Evolutionary conservation across 2,888 invertebrate genomes (phyloP).

Genomic region (Rotaria macrura): DNA sequence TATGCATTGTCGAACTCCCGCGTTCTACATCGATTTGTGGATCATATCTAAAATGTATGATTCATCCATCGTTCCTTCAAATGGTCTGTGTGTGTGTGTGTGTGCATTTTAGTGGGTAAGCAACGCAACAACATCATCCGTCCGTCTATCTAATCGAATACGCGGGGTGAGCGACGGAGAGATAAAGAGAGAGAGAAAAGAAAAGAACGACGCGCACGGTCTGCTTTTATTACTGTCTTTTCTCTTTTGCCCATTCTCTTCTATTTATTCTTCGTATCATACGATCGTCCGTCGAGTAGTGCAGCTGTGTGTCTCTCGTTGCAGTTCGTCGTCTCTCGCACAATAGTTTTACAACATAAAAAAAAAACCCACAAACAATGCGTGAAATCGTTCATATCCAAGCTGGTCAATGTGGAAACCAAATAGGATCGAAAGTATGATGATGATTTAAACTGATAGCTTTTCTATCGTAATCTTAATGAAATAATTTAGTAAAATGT

Average conservation of each 20-base stretch:
- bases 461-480: background rate
- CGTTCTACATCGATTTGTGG: background rate
- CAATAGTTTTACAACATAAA: background rate
- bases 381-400: conserved; percentile 34
- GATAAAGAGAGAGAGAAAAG: background rate
- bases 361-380: background rate
- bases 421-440: conserved; percentile 33
- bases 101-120: background rate
- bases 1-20: no score
- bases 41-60: background rate
- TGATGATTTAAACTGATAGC: background rate
- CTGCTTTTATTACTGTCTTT: background rate
- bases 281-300: background rate
- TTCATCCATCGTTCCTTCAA: background rate
- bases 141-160: background rate
- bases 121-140: background rate
- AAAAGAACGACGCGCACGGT: background rate
- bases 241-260: background rate
- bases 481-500: no score
- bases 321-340: background rate
- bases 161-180: background rate
- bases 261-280: background rate
- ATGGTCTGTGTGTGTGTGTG: background rate
- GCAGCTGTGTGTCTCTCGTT: background rate
- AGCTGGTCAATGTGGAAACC: conserved; percentile 35